A percentile compares a stretch with the other conserved stretches of the same genome.
Evolutionary conservation across 2,888 invertebrate species (phyloP).

Genomic region (Choreutis nemorana): DNA sequence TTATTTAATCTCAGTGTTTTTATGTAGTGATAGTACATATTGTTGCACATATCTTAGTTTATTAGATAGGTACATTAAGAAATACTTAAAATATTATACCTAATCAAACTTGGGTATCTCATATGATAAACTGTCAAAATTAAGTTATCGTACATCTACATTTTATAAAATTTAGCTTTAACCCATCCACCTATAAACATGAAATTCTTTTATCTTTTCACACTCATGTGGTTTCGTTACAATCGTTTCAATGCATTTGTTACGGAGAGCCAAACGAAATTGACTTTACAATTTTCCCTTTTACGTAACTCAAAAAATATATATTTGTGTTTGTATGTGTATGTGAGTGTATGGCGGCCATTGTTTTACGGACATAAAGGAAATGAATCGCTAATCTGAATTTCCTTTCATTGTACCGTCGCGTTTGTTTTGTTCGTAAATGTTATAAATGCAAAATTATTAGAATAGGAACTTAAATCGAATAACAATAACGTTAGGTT

Average conservation of each 20-base stretch:
- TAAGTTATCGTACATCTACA: too few relatives aligned
- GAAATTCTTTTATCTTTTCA: slow-evolving; percentile 8
- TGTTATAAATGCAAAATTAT: too few relatives aligned
- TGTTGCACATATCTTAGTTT: too few relatives aligned
- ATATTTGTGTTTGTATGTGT: slow-evolving; percentile 1
- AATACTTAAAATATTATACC: too few relatives aligned
- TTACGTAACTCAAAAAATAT: slow-evolving; percentile 1
- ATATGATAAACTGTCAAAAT: too few relatives aligned
- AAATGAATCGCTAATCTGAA: slow-evolving; percentile 13
- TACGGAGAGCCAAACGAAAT: slow-evolving; percentile 10
- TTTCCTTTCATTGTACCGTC: slow-evolving; percentile 10
- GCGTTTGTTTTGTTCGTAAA: slow-evolving; percentile 4
- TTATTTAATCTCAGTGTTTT: too few relatives aligned
- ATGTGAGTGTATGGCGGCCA: slow-evolving; percentile 6
- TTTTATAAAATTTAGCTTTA: neutral
- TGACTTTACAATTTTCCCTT: slow-evolving; percentile 11
- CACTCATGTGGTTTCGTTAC: slow-evolving; percentile 6
- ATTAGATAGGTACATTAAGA: too few relatives aligned
- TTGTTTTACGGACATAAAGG: slow-evolving; percentile 11
- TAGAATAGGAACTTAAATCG: too few relatives aligned
- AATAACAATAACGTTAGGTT: too few relatives aligned
- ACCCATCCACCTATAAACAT: slow-evolving; percentile 2
- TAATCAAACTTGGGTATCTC: too few relatives aligned
- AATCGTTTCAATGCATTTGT: slow-evolving; percentile 10
- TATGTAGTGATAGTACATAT: too few relatives aligned